These are phyloP conservation scores for Bubalus kerabau DNA, from an alignment of 2,113 vertebrate genomes.

Conservation along the genomic window DNA sequence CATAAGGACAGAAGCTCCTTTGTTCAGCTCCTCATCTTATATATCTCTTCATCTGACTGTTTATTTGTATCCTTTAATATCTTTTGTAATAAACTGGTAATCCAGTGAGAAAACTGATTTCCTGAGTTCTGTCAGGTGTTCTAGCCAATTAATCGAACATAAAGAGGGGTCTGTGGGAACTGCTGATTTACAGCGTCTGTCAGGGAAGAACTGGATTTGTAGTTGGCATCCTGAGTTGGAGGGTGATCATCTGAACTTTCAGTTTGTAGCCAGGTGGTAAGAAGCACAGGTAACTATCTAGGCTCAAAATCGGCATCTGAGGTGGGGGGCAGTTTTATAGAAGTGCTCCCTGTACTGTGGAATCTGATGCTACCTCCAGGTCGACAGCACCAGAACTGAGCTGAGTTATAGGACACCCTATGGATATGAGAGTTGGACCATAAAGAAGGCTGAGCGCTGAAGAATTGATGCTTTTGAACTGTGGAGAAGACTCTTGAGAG, in stretches of 20 bases:
- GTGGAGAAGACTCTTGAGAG: not conserved
- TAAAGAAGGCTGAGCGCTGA: rapidly evolving
- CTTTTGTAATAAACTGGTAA: not conserved
- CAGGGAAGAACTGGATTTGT: not conserved
- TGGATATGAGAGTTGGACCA: not conserved
- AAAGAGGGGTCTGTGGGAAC: not conserved
- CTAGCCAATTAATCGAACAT: not conserved
- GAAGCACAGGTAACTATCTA: not conserved
- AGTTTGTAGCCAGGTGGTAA: not conserved
- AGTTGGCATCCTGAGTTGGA: not conserved
- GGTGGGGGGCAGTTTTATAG: not conserved
- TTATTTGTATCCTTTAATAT: not conserved
- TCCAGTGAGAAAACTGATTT: not conserved
- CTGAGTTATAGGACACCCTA: not conserved
- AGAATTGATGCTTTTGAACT: not conserved
- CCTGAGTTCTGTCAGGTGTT: not conserved
- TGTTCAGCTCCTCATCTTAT: not conserved
- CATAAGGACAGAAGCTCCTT: not conserved
- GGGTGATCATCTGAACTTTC: not conserved
- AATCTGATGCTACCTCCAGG: not conserved
- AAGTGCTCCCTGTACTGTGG: not conserved
- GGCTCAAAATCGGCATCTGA: not conserved
- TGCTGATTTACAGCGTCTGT: not conserved
- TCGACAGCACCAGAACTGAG: not conserved
- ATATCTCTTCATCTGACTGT: not conserved